Evolutionary conservation across 2,888 invertebrate genomes (phyloP).

Genomic region (Nephrocerus scutellatus): DNA sequence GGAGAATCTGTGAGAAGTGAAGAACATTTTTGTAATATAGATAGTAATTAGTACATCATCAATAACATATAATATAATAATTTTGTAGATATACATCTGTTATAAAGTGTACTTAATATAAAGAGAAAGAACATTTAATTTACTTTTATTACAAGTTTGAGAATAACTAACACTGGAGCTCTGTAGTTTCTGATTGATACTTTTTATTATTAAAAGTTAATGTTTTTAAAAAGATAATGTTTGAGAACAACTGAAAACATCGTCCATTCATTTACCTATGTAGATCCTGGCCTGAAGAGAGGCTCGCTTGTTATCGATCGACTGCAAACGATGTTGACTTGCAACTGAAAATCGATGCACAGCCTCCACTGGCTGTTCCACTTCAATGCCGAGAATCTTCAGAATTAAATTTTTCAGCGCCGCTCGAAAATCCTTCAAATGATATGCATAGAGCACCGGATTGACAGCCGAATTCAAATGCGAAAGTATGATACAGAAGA

Average conservation of each 20-base stretch:
- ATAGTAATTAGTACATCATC: no score
- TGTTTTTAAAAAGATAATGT: no score
- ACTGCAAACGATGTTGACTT: slow-evolving; percentile 47
- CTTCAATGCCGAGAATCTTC: slow-evolving; percentile 54
- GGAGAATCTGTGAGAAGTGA: slow-evolving; percentile 50
- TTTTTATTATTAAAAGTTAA: no score
- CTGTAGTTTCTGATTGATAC: no score
- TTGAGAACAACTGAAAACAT: slow-evolving; percentile 19
- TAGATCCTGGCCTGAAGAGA: slow-evolving; percentile 52
- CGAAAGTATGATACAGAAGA: slow-evolving; percentile 82
- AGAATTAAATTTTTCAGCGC: slow-evolving; percentile 68
- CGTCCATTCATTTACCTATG: slow-evolving; percentile 44
- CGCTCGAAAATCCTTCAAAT: slow-evolving; percentile 76
- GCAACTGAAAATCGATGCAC: slow-evolving; percentile 45
- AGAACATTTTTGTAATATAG: background rate
- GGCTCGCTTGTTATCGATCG: slow-evolving; percentile 52
- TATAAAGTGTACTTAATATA: no score
- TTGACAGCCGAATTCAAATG: slow-evolving; percentile 92
- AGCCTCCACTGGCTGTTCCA: slow-evolving; percentile 50
- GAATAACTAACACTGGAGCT: no score
- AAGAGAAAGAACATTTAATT: no score
- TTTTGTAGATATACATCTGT: no score
- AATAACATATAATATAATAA: no score
- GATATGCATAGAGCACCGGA: slow-evolving; percentile 87
- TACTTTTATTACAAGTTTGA: no score